These are phyloP conservation scores for Meles meles DNA, from an alignment of 2,113 vertebrate genomes.

Conservation along the genomic window DNA sequence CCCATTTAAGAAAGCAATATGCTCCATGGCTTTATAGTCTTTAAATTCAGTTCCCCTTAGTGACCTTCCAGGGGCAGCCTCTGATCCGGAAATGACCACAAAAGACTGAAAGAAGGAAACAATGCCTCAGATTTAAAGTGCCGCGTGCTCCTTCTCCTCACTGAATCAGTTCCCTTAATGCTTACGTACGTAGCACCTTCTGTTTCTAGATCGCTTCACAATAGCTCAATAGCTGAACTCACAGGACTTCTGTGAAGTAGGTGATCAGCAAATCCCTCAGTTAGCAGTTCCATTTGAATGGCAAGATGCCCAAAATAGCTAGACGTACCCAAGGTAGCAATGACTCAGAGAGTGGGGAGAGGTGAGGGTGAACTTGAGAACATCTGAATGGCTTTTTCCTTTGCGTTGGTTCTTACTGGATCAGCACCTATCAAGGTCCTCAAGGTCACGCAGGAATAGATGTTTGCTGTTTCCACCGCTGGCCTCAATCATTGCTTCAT, in stretches of 20 bases:
- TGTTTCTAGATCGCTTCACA: background rate
- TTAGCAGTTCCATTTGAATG: background rate
- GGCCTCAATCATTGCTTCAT: background rate
- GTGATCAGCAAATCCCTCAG: background rate
- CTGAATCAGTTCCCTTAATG: background rate
- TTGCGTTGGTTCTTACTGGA: background rate
- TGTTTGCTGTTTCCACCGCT: background rate
- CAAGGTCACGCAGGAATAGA: background rate
- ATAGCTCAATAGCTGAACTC: background rate
- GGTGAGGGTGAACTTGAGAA: background rate
- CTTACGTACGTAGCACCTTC: rapidly evolving
- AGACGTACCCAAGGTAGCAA: background rate
- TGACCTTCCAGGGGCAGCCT: background rate
- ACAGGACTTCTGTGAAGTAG: background rate
- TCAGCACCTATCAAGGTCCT: background rate
- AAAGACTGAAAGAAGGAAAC: background rate
- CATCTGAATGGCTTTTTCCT: background rate
- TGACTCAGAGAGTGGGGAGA: background rate
- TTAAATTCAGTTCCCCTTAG: background rate
- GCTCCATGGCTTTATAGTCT: background rate
- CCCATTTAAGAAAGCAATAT: background rate
- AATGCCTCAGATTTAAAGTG: background rate
- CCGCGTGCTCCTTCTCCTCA: background rate
- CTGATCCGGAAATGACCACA: background rate
- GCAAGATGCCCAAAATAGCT: background rate